phyloP scores from a whole-genome alignment of 1,140 invertebrate species.

The Atopsyche davidsoni region DNA sequence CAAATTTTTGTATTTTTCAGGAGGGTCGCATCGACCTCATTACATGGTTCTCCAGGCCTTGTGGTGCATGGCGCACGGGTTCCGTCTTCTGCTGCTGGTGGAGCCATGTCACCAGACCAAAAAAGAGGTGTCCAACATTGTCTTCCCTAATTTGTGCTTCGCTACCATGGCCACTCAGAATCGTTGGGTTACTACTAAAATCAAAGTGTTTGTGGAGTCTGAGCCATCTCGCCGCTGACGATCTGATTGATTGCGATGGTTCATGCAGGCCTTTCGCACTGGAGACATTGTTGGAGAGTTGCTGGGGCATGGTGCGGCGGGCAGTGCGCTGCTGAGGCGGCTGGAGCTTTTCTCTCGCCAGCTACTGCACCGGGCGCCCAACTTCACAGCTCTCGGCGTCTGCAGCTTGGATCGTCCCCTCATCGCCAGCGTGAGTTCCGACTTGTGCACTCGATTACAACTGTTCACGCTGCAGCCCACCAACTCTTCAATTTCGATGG shows the following conservation, averaged over 20 bases:
- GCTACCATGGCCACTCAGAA: no score
- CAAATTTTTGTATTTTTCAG: slow-evolving; percentile 31
- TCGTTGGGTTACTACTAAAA: no score
- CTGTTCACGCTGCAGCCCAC: no score
- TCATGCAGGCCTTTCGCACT: slow-evolving; percentile 40
- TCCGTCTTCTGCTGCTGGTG: slow-evolving; percentile 57
- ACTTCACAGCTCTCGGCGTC: slow-evolving; percentile 59
- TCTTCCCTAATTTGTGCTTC: no score
- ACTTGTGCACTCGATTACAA: no score
- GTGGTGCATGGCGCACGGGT: slow-evolving; percentile 59
- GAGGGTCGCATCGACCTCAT: slow-evolving; percentile 38
- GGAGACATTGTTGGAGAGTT: slow-evolving; percentile 40
- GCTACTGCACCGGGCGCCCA: slow-evolving; percentile 52
- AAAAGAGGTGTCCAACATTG: slow-evolving; percentile 48
- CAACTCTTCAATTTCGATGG: no score
- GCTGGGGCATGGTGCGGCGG: slow-evolving; percentile 37
- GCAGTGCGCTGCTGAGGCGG: slow-evolving; percentile 37
- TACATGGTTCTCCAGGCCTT: slow-evolving; percentile 51
- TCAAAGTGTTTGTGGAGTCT: no score
- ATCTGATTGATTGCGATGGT: no score
- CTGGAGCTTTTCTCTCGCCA: slow-evolving; percentile 62
- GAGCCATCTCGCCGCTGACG: no score
- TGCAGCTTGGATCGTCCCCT: slow-evolving; percentile 57
- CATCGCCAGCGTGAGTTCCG: slow-evolving; percentile 61
- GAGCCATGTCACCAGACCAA: slow-evolving; percentile 59